Evolutionary conservation across 2,888 invertebrate species (phyloP), one percentile per base, ranked within the genome.

Genomic region (Drosophila emarginata): DNA sequence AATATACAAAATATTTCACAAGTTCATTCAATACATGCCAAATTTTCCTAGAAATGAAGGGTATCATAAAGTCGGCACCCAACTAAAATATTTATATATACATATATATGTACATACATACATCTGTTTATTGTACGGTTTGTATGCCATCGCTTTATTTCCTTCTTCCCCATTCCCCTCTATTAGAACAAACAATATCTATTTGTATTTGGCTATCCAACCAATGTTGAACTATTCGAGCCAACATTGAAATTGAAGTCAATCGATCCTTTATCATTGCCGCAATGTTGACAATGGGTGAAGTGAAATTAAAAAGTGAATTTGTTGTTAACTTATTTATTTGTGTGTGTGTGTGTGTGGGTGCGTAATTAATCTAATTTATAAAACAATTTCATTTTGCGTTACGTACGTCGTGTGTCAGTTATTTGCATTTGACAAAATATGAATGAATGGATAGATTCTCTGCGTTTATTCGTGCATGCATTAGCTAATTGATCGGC

Each of bases 301-400:
- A 28, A 69, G 71, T 65, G 53, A 26, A 37, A 50, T 64, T 68
- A 18, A 68, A 65, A 67, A 67, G 36, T 50, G 56, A 57, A 39
- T 53, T 21, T 18, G 21, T 45, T 67, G 61, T 53, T 51, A 37
- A 50, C 45, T 45, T 60, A 37, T 52, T 15, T 60, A 37, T 64
- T 45, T 28, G 52, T 40, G 56, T 59, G 62, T 45, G 56, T 37
- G 53, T 52, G 52, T 40, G 40, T n/a, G 40, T 59, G 59, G 21
- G 45, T 14, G 21, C 28, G n/a, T 71, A 80, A 79, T 80, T 74
- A 80, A 88, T 80, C 68, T 68, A 53, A 72, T 70, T 71, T 61
- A 45, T 45, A 45, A 12, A 7, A 45, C 64, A 58, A 37, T 4
- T 37, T 52, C 36, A 32, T 56, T 12, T 39, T 57, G 7, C 40